phyloP scores from a whole-genome alignment of 2,113 vertebrate species.

The Chaetorhynchus papuensis region DNA sequence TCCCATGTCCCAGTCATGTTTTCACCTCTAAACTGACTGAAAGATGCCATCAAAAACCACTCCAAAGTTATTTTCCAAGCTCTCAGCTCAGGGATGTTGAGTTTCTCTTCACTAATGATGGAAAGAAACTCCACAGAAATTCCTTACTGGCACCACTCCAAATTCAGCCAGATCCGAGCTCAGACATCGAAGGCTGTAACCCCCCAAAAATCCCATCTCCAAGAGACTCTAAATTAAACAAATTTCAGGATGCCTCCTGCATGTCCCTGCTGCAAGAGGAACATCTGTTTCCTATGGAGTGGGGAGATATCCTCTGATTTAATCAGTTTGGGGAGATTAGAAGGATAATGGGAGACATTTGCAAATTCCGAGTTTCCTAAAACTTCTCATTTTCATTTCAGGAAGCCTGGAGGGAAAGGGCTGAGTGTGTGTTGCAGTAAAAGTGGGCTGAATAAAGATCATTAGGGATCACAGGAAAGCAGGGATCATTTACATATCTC shows the following conservation, averaged over 20 bases:
- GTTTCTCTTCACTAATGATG: neutral
- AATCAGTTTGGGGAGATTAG: neutral
- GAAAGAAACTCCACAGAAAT: neutral
- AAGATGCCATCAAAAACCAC: neutral
- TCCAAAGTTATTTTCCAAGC: neutral
- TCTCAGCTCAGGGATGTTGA: neutral
- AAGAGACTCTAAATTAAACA: neutral
- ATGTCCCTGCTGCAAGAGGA: neutral
- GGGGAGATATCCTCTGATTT: neutral
- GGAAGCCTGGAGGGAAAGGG: neutral
- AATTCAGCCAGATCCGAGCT: neutral
- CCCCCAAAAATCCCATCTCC: neutral
- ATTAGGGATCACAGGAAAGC: neutral
- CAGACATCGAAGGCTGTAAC: neutral
- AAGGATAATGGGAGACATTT: neutral
- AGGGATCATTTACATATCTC: neutral
- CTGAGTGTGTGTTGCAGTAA: neutral
- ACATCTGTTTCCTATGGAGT: conserved; percentile 3
- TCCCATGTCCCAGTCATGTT: neutral
- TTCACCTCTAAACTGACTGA: neutral
- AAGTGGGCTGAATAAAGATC: neutral
- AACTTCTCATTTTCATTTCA: neutral
- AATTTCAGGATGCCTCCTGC: neutral
- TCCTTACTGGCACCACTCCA: neutral
- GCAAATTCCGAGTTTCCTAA: neutral